phyloP scores from a whole-genome alignment of 2,888 invertebrate genomes.

The Hydrotaea diabolus region DNA sequence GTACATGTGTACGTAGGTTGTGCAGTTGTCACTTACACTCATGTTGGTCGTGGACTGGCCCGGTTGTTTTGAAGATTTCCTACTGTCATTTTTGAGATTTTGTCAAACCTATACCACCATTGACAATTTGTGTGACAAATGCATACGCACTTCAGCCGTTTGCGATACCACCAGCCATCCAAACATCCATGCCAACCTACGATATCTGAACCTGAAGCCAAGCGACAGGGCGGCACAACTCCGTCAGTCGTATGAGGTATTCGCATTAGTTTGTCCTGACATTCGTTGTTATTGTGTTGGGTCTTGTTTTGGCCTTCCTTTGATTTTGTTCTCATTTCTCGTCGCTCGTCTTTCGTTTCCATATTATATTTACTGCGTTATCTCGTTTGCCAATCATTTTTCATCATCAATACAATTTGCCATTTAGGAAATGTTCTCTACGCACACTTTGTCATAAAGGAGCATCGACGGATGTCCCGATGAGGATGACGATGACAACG shows the following conservation, averaged over 20 bases:
- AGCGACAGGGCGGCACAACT: neutral
- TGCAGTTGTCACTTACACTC: slow-evolving; percentile 35
- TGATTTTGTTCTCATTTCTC: slow-evolving; percentile 41
- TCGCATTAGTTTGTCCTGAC: slow-evolving; percentile 5
- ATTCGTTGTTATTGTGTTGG: neutral
- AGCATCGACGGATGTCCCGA: neutral
- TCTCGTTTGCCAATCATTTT: slow-evolving; percentile 66
- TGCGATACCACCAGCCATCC: neutral
- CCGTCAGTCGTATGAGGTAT: slow-evolving; percentile 45
- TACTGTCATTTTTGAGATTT: slow-evolving; percentile 20
- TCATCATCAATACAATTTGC: slow-evolving; percentile 65
- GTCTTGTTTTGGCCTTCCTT: slow-evolving; percentile 10
- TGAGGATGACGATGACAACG: neutral
- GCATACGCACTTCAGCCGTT: slow-evolving; percentile 60
- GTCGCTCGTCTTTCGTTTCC: neutral
- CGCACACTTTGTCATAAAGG: slow-evolving; percentile 43
- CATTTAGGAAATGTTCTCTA: slow-evolving; percentile 54
- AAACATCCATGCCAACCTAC: neutral
- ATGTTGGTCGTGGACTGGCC: neutral
- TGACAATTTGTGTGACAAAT: slow-evolving; percentile 65
- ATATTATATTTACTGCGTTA: slow-evolving; percentile 55
- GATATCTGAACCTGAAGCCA: neutral
- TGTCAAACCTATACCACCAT: slow-evolving; percentile 39
- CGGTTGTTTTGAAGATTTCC: slow-evolving; percentile 26
- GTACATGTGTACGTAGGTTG: slow-evolving; percentile 36